Evolutionary conservation across 2,113 vertebrate genomes (phyloP).

Genomic region (Anthoscopus minutus): DNA sequence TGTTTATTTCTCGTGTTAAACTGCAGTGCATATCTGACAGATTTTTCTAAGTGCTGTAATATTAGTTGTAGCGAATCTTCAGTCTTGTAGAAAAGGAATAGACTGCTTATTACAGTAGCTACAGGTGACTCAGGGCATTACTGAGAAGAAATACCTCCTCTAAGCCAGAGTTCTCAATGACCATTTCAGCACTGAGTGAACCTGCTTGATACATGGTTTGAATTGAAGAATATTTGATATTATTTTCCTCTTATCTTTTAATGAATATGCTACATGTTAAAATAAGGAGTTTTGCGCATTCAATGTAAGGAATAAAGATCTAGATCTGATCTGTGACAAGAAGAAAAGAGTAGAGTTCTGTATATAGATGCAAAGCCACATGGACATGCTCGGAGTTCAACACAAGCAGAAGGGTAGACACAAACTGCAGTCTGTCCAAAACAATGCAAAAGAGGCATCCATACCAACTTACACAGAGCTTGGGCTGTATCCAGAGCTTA

Average conservation of each 20-base stretch:
- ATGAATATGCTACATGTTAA: neutral
- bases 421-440: neutral
- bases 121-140: neutral
- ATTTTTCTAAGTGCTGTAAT: neutral
- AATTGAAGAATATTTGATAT: neutral
- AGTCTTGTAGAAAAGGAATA: neutral
- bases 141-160: neutral
- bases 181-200: neutral
- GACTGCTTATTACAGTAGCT: neutral
- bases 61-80: neutral
- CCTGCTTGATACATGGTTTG: accelerated
- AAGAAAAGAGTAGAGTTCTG: neutral
- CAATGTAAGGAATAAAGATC: neutral
- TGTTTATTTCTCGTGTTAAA: neutral
- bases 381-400: neutral
- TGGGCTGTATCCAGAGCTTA: neutral
- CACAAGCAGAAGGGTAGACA: neutral
- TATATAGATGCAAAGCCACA: neutral
- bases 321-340: neutral
- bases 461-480: accelerated
- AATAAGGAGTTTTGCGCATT: neutral
- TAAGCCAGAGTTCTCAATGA: neutral
- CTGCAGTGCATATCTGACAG: neutral
- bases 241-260: neutral
- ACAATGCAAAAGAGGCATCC: accelerated